phyloP scores from a whole-genome alignment of 1,140 invertebrate species.

The Andricus grossulariae region DNA sequence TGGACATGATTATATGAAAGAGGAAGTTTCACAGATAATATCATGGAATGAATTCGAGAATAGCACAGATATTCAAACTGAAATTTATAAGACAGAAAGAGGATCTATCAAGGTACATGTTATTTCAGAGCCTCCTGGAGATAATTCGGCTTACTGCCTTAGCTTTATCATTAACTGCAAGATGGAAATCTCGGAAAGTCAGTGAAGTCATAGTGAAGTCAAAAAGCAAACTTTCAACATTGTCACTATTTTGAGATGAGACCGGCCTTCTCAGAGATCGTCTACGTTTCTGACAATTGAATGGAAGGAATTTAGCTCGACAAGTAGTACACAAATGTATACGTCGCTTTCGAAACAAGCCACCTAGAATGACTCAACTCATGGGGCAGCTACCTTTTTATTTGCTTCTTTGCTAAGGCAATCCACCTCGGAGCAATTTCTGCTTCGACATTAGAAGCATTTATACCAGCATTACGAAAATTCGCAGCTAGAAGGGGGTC shows the following conservation, averaged over 20 bases:
- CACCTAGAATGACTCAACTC: too few relatives aligned
- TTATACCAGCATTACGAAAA: neutral
- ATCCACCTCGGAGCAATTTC: neutral
- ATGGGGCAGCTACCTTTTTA: too few relatives aligned
- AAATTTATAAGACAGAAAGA: neutral
- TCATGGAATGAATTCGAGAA: neutral
- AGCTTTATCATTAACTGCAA: neutral
- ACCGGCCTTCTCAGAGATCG: neutral
- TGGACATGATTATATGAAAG: neutral
- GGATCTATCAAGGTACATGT: neutral
- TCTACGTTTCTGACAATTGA: neutral
- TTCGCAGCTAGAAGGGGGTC: neutral
- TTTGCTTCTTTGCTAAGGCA: neutral
- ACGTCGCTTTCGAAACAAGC: too few relatives aligned
- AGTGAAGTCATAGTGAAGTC: neutral
- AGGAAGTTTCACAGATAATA: neutral
- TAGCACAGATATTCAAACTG: neutral
- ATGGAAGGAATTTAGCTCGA: too few relatives aligned
- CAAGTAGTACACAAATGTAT: too few relatives aligned
- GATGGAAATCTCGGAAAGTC: neutral
- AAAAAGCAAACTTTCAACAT: neutral
- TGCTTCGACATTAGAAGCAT: neutral
- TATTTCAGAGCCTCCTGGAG: constrained; percentile 28
- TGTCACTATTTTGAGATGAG: neutral
- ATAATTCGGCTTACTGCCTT: neutral